Percentiles rank a stretch among this genome's conserved stretches.
These are phyloP conservation scores for Eledona agricola DNA, from an alignment of 2,888 invertebrate species.

Conservation along the genomic window DNA sequence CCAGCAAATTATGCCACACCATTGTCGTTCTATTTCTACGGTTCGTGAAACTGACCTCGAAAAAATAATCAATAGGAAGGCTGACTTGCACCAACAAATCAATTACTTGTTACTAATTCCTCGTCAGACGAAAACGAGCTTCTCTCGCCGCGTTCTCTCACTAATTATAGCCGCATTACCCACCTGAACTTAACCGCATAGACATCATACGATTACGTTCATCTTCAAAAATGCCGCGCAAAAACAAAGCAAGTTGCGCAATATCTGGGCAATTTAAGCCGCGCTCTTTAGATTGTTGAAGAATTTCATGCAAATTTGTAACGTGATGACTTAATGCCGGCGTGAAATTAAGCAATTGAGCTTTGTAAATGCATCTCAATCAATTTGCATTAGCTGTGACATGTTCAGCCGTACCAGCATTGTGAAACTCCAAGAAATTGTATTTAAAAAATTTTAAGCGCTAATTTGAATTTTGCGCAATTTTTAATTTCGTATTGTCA, in stretches of 20 bases:
- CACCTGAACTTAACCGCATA: too few species aligned
- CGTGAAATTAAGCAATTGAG: slow-evolving; percentile 16
- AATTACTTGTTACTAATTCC: too few species aligned
- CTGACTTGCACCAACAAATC: slow-evolving; percentile 16
- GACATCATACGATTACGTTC: too few species aligned
- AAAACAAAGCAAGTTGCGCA: too few species aligned
- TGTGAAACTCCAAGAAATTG: slow-evolving; percentile 1
- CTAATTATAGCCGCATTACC: too few species aligned
- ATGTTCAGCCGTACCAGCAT: neutral
- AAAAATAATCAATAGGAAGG: slow-evolving; percentile 25
- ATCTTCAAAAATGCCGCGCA: too few species aligned
- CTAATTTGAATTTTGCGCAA: slow-evolving; percentile 10
- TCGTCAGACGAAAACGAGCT: too few species aligned
- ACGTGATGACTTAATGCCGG: slow-evolving; percentile 8
- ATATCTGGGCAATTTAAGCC: neutral
- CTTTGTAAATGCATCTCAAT: slow-evolving; percentile 14
- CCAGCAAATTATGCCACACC: slow-evolving; percentile 11
- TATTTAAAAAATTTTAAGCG: too few species aligned
- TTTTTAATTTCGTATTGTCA: too few species aligned
- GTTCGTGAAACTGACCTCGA: slow-evolving; percentile 10
- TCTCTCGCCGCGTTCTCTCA: too few species aligned
- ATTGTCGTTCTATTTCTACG: slow-evolving; percentile 19
- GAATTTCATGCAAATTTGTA: slow-evolving; percentile 12
- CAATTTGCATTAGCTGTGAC: slow-evolving; percentile 8
- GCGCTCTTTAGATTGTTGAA: neutral